These are phyloP conservation scores for Ethmia dodecea DNA, from an alignment of 2,888 invertebrate species.

Conservation along the genomic window DNA sequence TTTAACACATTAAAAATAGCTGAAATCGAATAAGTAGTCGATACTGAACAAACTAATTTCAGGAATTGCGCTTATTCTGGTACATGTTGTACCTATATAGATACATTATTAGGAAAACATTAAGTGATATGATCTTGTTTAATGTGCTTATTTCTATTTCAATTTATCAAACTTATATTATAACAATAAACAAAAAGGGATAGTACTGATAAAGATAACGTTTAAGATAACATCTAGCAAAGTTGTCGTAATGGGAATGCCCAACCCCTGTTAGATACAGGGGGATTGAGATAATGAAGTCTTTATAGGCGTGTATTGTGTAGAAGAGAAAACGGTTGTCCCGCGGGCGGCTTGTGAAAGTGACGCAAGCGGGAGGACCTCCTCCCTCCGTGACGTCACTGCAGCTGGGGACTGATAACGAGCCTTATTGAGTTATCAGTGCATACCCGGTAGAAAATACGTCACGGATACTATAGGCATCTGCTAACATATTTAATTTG, in stretches of 20 bases:
- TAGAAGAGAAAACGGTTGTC: conserved; percentile 25
- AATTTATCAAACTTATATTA: too few species aligned
- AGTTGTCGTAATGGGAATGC: neutral
- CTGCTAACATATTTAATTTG: too few species aligned
- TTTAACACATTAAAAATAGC: too few species aligned
- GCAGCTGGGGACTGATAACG: conserved; percentile 48
- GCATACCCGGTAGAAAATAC: neutral
- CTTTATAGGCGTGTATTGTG: conserved; percentile 4
- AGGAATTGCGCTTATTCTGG: too few species aligned
- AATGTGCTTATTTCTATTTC: too few species aligned
- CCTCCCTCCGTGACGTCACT: conserved; percentile 51
- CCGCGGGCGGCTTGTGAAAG: conserved; percentile 26
- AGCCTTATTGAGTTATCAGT: conserved; percentile 29
- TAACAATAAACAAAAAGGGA: too few species aligned
- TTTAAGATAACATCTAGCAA: neutral
- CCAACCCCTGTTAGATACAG: conserved; percentile 1
- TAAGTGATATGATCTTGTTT: too few species aligned
- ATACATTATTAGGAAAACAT: too few species aligned
- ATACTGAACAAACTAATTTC: too few species aligned
- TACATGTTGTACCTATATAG: too few species aligned
- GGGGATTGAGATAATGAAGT: conserved; percentile 2
- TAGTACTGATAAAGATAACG: neutral
- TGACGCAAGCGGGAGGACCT: conserved; percentile 47
- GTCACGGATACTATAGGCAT: conserved; percentile 3
- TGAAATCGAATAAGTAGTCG: too few species aligned